These are phyloP conservation scores for Proctacanthus coquilletti DNA, from an alignment of 1,140 invertebrate genomes.

Conservation along the genomic window DNA sequence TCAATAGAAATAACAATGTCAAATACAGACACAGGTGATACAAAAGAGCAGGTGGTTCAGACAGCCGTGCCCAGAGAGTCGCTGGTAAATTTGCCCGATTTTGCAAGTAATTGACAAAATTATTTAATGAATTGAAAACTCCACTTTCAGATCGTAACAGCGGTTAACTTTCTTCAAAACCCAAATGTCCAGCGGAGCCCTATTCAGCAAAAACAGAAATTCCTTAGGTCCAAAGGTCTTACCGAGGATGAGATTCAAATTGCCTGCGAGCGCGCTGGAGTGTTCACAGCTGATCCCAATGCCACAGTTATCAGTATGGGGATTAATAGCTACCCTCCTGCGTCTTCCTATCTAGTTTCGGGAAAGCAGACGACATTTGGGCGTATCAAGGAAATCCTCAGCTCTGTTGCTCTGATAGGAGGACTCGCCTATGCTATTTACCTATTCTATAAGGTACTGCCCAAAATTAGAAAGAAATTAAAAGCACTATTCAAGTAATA, in stretches of 20 bases:
- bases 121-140: constrained; percentile 10
- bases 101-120: background rate
- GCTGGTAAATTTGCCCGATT: constrained; percentile 13
- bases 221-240: constrained; percentile 65
- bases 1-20: constrained; percentile 22
- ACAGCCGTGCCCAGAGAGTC: constrained; percentile 18
- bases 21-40: constrained; percentile 28
- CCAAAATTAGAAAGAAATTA: background rate
- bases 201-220: constrained; percentile 56
- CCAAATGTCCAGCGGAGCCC: constrained; percentile 61
- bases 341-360: constrained; percentile 21
- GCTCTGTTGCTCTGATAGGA: constrained; percentile 50
- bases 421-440: constrained; percentile 52
- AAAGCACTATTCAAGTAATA: background rate
- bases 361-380: constrained; percentile 27
- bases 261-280: constrained; percentile 46
- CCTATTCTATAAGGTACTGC: constrained; percentile 52
- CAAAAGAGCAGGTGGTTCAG: constrained; percentile 10
- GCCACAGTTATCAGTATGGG: constrained; percentile 27
- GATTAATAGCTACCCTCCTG: constrained; percentile 20
- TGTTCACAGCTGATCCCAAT: constrained; percentile 27
- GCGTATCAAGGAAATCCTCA: constrained; percentile 46
- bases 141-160: constrained; percentile 52
- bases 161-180: constrained; percentile 73
- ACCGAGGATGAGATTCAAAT: constrained; percentile 59